Evolutionary conservation across 2,888 invertebrate genomes (phyloP).

Genomic region (Acronicta leporina): DNA sequence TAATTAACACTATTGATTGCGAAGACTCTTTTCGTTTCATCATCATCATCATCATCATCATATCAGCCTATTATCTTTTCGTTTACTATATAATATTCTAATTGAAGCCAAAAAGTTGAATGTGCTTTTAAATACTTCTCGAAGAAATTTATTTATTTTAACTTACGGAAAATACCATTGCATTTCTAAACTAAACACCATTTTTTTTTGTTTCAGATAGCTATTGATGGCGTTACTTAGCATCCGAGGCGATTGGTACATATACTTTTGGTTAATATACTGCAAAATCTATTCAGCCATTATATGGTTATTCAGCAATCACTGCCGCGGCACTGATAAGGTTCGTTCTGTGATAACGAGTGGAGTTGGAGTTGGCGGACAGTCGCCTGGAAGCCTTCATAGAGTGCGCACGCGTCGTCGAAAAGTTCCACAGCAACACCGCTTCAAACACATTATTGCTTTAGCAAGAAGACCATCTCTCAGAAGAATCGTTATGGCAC

Average conservation of each 20-base stretch:
- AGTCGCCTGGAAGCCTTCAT: constrained; percentile 82
- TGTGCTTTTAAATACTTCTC: not conserved
- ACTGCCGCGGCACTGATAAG: constrained; percentile 86
- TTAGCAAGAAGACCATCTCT: constrained; percentile 83
- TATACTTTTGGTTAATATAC: constrained; percentile 82
- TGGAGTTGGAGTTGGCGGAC: constrained; percentile 76
- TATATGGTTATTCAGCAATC: constrained; percentile 85
- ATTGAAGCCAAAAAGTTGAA: not conserved
- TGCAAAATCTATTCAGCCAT: constrained; percentile 83
- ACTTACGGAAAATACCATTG: too few relatives aligned
- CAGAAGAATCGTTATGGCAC: constrained; percentile 88
- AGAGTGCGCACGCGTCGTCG: constrained; percentile 86
- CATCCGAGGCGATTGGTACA: constrained; percentile 81
- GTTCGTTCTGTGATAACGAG: constrained; percentile 83
- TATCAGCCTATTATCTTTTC: too few relatives aligned
- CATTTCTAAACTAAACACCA: not conserved
- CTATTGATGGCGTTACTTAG: constrained; percentile 85
- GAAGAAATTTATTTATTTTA: not conserved
- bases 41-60: too few relatives aligned
- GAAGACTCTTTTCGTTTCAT: not conserved
- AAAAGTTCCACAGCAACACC: constrained; percentile 74
- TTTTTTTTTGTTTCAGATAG: constrained; percentile 77
- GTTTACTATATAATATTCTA: not conserved
- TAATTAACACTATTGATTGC: constrained; percentile 7
- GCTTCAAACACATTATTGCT: constrained; percentile 80